These are phyloP conservation scores for Daboia siamensis DNA, from an alignment of 2,113 vertebrate genomes.

Conservation along the genomic window DNA sequence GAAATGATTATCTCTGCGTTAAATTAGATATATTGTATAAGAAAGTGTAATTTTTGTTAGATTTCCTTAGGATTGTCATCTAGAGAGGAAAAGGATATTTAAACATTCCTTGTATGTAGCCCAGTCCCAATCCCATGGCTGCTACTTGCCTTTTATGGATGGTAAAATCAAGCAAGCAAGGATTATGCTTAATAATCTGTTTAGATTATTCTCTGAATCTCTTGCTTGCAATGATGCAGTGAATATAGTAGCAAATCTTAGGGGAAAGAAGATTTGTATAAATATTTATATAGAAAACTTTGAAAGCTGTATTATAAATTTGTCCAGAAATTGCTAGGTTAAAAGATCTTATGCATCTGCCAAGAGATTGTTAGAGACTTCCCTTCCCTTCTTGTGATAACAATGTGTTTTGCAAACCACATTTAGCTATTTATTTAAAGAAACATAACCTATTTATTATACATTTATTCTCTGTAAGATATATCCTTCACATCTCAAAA, in stretches of 20 bases:
- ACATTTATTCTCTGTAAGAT: background rate
- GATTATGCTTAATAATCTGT: background rate
- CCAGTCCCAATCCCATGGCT: background rate
- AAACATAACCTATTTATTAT: background rate
- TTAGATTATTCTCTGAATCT: background rate
- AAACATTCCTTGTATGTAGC: background rate
- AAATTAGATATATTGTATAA: background rate
- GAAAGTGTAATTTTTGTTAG: background rate
- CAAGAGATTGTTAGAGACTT: background rate
- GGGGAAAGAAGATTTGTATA: background rate
- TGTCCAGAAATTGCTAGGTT: background rate
- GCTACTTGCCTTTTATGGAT: background rate
- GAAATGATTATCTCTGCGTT: background rate
- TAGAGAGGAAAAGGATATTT: background rate
- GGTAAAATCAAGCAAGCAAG: background rate
- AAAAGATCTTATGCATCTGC: background rate
- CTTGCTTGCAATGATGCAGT: background rate
- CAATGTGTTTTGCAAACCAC: background rate
- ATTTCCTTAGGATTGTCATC: background rate
- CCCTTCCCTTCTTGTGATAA: background rate
- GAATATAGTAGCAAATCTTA: background rate
- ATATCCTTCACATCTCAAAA: background rate
- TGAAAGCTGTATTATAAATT: background rate
- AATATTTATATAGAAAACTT: fast-evolving
- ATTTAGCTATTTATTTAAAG: background rate